Percentiles rank a stretch among this genome's conserved stretches.
Conservation (phyloP, 2,113 vertebrate species). For the Rhynchomys soricoides region DNA sequence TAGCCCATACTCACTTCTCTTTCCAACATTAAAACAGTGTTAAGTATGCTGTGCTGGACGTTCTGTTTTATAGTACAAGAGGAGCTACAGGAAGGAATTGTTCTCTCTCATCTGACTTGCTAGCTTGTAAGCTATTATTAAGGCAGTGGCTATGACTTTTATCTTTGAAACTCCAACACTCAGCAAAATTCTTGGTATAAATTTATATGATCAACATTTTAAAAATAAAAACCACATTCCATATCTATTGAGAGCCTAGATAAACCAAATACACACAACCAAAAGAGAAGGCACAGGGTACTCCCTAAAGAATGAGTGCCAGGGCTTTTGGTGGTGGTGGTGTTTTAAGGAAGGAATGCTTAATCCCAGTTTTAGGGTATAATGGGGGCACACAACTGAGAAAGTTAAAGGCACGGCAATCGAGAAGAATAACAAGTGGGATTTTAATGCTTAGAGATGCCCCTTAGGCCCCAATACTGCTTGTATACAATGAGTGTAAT, state of each 20-base stretch:
- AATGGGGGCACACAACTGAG: not conserved
- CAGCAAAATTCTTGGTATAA: not conserved
- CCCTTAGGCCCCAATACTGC: not conserved
- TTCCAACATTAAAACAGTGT: not conserved
- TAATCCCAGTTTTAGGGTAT: not conserved
- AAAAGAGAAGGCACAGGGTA: not conserved
- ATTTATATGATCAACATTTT: not conserved
- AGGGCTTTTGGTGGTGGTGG: not conserved
- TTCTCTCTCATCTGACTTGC: too few species aligned
- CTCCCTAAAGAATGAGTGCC: not conserved
- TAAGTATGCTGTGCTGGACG: not conserved
- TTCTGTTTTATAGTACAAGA: not conserved
- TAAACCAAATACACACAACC: not conserved
- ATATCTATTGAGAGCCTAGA: not conserved
- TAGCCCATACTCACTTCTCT: not conserved
- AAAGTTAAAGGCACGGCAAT: not conserved
- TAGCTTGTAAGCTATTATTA: not conserved
- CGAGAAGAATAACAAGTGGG: not conserved
- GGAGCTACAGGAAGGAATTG: not conserved
- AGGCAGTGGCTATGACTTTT: not conserved
- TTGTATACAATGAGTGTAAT: not conserved
- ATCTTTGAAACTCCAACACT: not conserved
- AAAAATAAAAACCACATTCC: not conserved
- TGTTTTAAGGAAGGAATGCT: not conserved
- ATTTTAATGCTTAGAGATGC: not conserved